Evolutionary conservation across 2,888 invertebrate genomes (phyloP), one percentile per base, ranked within the genome.

Genomic region (Pterostichus madidus): DNA sequence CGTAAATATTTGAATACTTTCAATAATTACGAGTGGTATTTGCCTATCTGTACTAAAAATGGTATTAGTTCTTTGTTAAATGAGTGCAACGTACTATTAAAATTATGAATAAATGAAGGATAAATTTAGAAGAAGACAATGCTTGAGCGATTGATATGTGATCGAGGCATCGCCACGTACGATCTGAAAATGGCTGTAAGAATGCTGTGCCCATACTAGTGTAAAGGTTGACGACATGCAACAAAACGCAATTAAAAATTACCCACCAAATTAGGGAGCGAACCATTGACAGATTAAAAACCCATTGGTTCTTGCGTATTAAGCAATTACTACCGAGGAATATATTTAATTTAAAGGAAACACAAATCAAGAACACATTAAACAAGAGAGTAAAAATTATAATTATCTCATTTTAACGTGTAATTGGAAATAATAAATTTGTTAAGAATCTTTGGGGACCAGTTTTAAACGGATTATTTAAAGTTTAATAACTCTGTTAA

Each of bases 381-480:
- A 71, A 71, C 44, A 17, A 44, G 49, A 8, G 31, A 64, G 15
- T 64, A 64, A 64, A 64, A 64, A 64, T 64, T 13, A 64, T 71
- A 71, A 71, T 71, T 71, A 71, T 71, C 68, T 71, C 68, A 71
- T 71, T 71, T 64, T 35, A 52, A 64, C 64, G 31, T 32, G 59
- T 59, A 59, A 59, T 59, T 59, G 64, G 64, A 64, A 64, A 64
- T 64, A 64, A 64, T 64, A 64, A 64, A 64, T 64, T 64, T 64
- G 64, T 35, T 39, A 39, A 39, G 39, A 64, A 64, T 64, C 64
- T 32, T 39, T 39, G 64, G 17, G n/a, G 64, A 49, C 49, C 24
- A 56, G 56, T 17, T 56, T 56, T 56, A 56, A 56, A 17, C 56
- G 17, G 13, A 71, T 71, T 6, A 71, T 44, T 71, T 39, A 13